Percentiles rank a stretch among this genome's conserved stretches.
Evolutionary conservation across 2,113 vertebrate species (phyloP).

Genomic region (Sturnus vulgaris): DNA sequence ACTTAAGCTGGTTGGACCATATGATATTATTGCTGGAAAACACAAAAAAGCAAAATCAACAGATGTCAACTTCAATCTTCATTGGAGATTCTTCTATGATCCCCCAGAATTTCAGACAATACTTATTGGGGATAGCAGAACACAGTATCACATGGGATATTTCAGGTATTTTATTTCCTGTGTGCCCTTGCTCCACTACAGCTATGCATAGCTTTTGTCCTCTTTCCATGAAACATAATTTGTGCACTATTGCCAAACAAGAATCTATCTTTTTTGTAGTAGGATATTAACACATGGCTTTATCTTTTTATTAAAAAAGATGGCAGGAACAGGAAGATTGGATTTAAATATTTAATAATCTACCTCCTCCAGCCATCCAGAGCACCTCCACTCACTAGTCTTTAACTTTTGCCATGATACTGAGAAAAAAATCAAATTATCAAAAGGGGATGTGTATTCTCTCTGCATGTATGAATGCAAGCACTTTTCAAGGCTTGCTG

Average conservation of each 20-base stretch:
- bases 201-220: not conserved
- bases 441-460: not conserved
- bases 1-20: slow-evolving; percentile 90
- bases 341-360: not conserved
- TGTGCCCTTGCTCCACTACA: not conserved
- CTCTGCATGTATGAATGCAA: not conserved
- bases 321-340: not conserved
- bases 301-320: not conserved
- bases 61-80: slow-evolving; percentile 83
- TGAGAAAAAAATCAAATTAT: not conserved
- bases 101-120: slow-evolving; percentile 97
- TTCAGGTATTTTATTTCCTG: slow-evolving; percentile 80
- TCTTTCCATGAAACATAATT: not conserved
- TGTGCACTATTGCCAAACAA: accelerated
- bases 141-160: slow-evolving; percentile 93
- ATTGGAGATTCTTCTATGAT: slow-evolving; percentile 96
- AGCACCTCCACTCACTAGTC: not conserved
- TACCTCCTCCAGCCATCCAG: not conserved
- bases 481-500: not conserved
- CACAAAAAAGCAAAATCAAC: slow-evolving; percentile 75
- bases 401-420: not conserved
- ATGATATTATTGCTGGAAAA: slow-evolving; percentile 89
- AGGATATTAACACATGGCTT: not conserved
- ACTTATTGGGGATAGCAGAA: slow-evolving; percentile 79
- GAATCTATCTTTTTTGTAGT: not conserved